phyloP scores from a whole-genome alignment of 2,888 invertebrate genomes.

The Drosophila borealis region DNA sequence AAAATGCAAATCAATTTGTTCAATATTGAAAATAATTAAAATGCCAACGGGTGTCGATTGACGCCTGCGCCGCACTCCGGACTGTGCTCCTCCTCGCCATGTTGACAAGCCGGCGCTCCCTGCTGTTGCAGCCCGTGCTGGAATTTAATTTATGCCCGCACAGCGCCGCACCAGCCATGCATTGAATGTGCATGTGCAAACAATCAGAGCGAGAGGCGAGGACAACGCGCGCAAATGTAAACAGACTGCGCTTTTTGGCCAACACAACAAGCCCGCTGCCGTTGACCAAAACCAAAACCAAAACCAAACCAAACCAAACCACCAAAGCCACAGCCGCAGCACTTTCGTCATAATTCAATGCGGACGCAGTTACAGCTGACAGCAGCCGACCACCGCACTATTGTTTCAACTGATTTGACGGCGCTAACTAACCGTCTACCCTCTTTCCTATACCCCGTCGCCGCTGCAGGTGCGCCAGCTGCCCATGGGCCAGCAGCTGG shows the following conservation, averaged over 20 bases:
- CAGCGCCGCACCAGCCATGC: slow-evolving; percentile 42
- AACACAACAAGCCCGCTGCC: slow-evolving; percentile 32
- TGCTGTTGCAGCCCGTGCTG: slow-evolving; percentile 32
- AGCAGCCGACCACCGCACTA: slow-evolving; percentile 62
- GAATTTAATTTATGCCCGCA: slow-evolving; percentile 68
- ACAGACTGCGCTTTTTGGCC: slow-evolving; percentile 73
- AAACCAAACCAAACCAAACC: slow-evolving; percentile 53
- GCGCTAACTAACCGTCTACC: slow-evolving; percentile 64
- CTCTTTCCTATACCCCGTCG: background rate
- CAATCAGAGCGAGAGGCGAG: slow-evolving; percentile 35
- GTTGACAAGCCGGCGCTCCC: slow-evolving; percentile 57
- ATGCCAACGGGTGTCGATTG: slow-evolving; percentile 62
- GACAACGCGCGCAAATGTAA: slow-evolving; percentile 42
- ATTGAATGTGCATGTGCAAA: slow-evolving; percentile 67
- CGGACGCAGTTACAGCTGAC: slow-evolving; percentile 50
- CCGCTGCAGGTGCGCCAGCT: slow-evolving; percentile 84
- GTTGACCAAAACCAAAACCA: slow-evolving; percentile 54
- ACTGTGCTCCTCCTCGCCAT: slow-evolving; percentile 24
- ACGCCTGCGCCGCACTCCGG: slow-evolving; percentile 1
- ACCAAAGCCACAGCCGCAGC: slow-evolving; percentile 52
- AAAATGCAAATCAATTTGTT: slow-evolving; percentile 82
- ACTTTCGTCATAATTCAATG: slow-evolving; percentile 73
- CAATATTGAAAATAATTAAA: slow-evolving; percentile 82
- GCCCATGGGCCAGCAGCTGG: slow-evolving; percentile 89
- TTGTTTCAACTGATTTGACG: slow-evolving; percentile 79